Conservation (phyloP, 2,113 vertebrate species). For the Lathamus discolor region DNA sequence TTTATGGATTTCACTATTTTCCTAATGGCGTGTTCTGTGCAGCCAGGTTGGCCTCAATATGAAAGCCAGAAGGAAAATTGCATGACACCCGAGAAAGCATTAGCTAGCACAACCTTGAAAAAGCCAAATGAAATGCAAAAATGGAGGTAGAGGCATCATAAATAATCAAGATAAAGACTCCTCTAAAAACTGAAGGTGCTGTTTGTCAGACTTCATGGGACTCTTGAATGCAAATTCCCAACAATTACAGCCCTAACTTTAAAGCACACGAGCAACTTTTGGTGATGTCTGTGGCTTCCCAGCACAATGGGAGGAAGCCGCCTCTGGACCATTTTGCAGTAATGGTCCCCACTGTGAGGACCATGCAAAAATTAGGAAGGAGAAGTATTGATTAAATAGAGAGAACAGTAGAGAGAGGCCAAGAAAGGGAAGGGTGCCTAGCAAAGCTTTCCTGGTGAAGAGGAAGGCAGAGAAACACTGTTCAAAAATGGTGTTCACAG, state of each 20-base stretch:
- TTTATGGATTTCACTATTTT: not conserved
- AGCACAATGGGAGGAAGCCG: not conserved
- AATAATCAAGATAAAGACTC: not conserved
- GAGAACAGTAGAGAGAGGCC: not conserved
- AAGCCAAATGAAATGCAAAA: not conserved
- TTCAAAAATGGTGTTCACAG: not conserved
- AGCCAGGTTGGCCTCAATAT: not conserved
- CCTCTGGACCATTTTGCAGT: not conserved
- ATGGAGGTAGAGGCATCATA: not conserved
- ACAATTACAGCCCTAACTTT: not conserved
- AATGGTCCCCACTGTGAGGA: not conserved
- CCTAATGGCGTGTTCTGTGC: not conserved
- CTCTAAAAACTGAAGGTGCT: not conserved
- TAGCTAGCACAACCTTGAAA: not conserved
- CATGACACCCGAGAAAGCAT: not conserved
- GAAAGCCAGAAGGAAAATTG: not conserved
- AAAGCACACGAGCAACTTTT: not conserved
- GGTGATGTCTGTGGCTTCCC: not conserved
- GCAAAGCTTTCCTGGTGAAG: not conserved
- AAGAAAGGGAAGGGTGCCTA: not conserved
- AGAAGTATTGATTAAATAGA: not conserved
- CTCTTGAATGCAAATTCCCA: not conserved
- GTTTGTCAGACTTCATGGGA: not conserved
- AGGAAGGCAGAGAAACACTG: not conserved
- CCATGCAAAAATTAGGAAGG: not conserved